Evolutionary conservation across 2,797 vertebrate species (phyloP).

Genomic region (Pampus argenteus): DNA sequence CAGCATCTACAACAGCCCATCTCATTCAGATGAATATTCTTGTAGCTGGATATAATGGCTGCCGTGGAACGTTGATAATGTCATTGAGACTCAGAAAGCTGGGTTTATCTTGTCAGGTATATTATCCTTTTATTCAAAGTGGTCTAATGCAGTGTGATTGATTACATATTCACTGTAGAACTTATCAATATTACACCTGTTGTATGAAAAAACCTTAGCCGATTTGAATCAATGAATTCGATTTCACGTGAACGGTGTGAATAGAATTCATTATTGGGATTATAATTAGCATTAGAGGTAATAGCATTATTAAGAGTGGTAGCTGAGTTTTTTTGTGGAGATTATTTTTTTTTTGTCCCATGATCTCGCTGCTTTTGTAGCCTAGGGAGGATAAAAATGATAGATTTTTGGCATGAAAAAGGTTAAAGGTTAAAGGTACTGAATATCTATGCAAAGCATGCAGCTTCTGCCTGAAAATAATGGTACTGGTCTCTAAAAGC

Average conservation of each 20-base stretch:
- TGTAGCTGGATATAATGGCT: slow-evolving; percentile 39
- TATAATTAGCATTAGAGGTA: background rate
- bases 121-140: background rate
- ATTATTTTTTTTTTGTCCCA: background rate
- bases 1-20: slow-evolving; percentile 21
- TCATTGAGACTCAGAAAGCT: background rate
- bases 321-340: background rate
- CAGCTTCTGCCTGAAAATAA: slow-evolving; percentile 1
- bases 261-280: background rate
- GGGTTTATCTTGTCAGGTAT: background rate
- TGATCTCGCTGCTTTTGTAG: slow-evolving; percentile 10
- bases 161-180: background rate
- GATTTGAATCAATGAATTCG: background rate
- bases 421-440: background rate
- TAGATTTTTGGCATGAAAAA: background rate
- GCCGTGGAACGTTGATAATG: slow-evolving; percentile 22
- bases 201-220: background rate
- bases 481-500: background rate
- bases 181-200: background rate
- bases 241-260: background rate
- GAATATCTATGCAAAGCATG: background rate
- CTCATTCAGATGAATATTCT: slow-evolving; percentile 33
- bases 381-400: background rate
- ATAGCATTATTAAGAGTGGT: background rate
- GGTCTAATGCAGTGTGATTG: background rate